A percentile compares a stretch with the other conserved stretches of the same genome.
These are phyloP conservation scores for Ptychoptera albimana DNA, from an alignment of 2,888 invertebrate species.

Conservation along the genomic window DNA sequence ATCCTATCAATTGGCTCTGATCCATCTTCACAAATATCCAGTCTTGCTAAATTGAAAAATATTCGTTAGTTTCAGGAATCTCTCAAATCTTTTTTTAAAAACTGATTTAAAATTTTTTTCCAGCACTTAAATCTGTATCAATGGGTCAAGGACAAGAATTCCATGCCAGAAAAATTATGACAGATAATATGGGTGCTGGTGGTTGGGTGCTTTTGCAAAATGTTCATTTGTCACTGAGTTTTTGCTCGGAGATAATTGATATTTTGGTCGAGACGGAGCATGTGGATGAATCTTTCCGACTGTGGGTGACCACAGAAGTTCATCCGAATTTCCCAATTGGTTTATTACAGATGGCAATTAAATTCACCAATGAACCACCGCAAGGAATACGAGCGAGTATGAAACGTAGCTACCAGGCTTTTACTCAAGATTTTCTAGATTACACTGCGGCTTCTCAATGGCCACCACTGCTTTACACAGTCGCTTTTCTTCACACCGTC, in stretches of 20 bases:
- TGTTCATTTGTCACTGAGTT: constrained; percentile 87
- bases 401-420: constrained; percentile 77
- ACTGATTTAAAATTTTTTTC: background rate
- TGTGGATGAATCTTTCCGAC: constrained; percentile 66
- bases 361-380: constrained; percentile 95
- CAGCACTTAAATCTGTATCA: constrained; percentile 70
- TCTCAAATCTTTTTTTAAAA: background rate
- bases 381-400: constrained; percentile 89
- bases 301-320: constrained; percentile 92
- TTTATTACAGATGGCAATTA: constrained; percentile 76
- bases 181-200: constrained; percentile 61
- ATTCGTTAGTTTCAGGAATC: constrained; percentile 44
- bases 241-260: constrained; percentile 85
- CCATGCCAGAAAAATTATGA: constrained; percentile 68
- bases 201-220: constrained; percentile 93
- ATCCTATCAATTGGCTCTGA: constrained; percentile 91
- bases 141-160: constrained; percentile 96
- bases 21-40: constrained; percentile 85
- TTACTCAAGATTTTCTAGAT: constrained; percentile 83
- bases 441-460: constrained; percentile 83
- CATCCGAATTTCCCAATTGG: constrained; percentile 89
- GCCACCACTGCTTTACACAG: constrained; percentile 85
- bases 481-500: constrained; percentile 89
- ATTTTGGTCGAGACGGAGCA: constrained; percentile 71
- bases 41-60: constrained; percentile 70